Percentiles rank a stretch among this genome's conserved stretches.
These are phyloP conservation scores for Mesorhabditis spiculigera DNA, from an alignment of 2,888 invertebrate species.

Conservation along the genomic window DNA sequence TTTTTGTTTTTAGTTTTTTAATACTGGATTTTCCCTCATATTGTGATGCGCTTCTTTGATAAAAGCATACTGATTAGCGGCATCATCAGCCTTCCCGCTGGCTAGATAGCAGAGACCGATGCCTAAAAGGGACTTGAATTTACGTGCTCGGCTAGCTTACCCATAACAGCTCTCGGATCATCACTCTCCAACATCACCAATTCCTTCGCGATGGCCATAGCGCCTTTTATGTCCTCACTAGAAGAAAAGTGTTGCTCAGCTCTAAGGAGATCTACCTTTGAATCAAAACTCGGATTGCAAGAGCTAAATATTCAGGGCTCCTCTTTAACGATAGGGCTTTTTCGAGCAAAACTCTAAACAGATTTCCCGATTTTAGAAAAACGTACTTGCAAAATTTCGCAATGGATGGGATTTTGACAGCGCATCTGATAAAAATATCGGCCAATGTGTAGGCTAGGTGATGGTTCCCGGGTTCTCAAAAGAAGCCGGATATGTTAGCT, in stretches of 20 bases:
- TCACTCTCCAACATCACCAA: slow-evolving; percentile 23
- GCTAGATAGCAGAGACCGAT: slow-evolving; percentile 37
- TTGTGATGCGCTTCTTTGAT: slow-evolving; percentile 72
- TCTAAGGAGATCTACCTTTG: slow-evolving; percentile 18
- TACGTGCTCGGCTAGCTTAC: background rate
- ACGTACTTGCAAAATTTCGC: background rate
- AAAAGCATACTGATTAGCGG: slow-evolving; percentile 81
- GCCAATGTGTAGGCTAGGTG: background rate
- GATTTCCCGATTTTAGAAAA: too few relatives aligned
- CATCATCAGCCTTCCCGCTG: slow-evolving; percentile 62
- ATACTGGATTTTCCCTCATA: slow-evolving; percentile 24
- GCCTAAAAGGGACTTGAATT: slow-evolving; percentile 17
- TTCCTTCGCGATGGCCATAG: slow-evolving; percentile 20
- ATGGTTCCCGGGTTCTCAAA: background rate
- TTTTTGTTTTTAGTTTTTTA: background rate
- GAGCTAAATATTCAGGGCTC: slow-evolving; percentile 30
- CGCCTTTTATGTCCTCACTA: background rate
- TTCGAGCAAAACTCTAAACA: slow-evolving; percentile 37
- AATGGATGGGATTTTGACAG: background rate
- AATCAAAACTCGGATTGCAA: slow-evolving; percentile 25
- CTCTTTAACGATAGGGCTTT: slow-evolving; percentile 31
- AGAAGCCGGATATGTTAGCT: background rate
- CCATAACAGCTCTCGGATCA: slow-evolving; percentile 22
- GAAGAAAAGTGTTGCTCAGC: background rate
- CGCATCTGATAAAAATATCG: slow-evolving; percentile 1